Conservation (phyloP, 2,888 invertebrate species). For the Pyrocoelia pectoralis region DNA sequence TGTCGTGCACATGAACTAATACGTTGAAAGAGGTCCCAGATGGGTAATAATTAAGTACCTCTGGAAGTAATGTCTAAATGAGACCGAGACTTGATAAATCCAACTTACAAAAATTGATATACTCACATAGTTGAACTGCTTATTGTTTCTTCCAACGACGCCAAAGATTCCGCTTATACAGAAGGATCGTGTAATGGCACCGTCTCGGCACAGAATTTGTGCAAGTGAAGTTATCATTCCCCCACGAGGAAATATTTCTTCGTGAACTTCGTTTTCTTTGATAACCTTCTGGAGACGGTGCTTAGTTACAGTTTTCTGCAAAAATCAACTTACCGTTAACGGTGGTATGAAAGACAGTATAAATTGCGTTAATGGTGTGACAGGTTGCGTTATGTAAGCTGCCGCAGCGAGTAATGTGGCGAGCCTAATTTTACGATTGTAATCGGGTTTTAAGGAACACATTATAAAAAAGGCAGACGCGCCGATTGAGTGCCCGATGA, state of each 20-base stretch:
- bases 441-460: conserved; percentile 56
- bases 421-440: conserved; percentile 54
- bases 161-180: conserved; percentile 70
- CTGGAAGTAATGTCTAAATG: conserved; percentile 51
- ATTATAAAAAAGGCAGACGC: conserved; percentile 61
- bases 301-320: background rate
- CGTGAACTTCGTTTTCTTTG: conserved; percentile 47
- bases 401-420: conserved; percentile 55
- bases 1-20: conserved; percentile 58
- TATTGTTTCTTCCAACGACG: conserved; percentile 65
- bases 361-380: conserved; percentile 22
- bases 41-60: conserved; percentile 56
- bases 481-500: conserved; percentile 73
- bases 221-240: conserved; percentile 47
- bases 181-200: conserved; percentile 60
- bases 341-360: conserved; percentile 27
- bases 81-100: background rate
- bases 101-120: background rate
- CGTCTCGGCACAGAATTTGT: conserved; percentile 59
- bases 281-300: conserved; percentile 45
- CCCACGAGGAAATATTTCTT: conserved; percentile 54
- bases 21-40: conserved; percentile 63
- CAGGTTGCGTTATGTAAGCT: conserved; percentile 46
- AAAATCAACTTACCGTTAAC: conserved; percentile 30
- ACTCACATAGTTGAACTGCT: conserved; percentile 66